Base-by-base conservation (phyloP, 2,888 invertebrate species). In the Macrostomum cliftonense region DNA sequence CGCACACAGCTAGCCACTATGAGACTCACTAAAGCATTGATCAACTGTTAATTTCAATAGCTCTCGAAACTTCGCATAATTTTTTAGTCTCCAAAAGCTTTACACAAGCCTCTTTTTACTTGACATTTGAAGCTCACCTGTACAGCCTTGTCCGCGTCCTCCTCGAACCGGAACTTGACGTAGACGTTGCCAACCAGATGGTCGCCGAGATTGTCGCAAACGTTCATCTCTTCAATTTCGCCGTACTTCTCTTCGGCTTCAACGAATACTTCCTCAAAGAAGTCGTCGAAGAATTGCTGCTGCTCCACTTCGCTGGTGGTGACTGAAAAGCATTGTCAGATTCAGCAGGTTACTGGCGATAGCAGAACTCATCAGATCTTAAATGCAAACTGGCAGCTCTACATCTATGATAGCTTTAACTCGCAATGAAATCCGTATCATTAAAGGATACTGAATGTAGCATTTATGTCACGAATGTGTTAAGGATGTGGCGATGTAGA, bases 141-240 rank as follows among this genome's bases (percentile, higher is more conserved):
- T 1, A 91, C 91, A 7, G 93, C 93, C 63, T 87, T 84, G 67
- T 97, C 95, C 0, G 97, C 97, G 71, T 95, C 95, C 66, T 95
- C 95, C 71, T 97, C 97, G 56, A 84, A 79, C 16, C 89, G 82
- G 67, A 93, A 95, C 81, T 95, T 97, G 55, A 97, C 89, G 71
- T 97, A 97, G 48, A 97, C 95, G 76, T 97, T 97, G 50, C 97
- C 97, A 39, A 97, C 93, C 57, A 97, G 76, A 68, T 95, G 95
- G 69, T 95, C 93, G 2, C 93, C 93, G 53, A 97, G 78, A 72
- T 99, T 99, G 72, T 97, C 97, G 73, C 97, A 99, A 1, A 99
- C 93, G 74, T 97, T 97, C 91, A 97, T 95, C 73, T 99, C 97
- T 71, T 99, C 97, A 62, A 97, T 95, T 73, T 95, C 93, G 0